phyloP scores from a whole-genome alignment of 53 echinoderm and acorn worm species.

The Zoroaster sp. region DNA sequence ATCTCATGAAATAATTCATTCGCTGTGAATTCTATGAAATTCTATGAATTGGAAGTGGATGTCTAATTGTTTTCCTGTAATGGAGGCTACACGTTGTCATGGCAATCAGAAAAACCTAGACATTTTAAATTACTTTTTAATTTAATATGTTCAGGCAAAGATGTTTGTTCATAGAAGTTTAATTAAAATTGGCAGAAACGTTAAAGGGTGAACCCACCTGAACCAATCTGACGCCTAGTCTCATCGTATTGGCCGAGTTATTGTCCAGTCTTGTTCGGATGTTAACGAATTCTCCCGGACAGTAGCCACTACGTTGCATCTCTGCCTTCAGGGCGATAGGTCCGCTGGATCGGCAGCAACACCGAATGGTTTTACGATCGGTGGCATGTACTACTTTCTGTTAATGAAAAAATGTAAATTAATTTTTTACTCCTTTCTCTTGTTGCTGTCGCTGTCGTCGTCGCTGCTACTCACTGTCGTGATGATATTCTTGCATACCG shows the following conservation, averaged over 20 bases:
- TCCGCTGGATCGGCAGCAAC: conserved; percentile 87
- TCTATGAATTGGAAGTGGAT: not conserved
- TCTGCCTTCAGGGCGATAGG: conserved; percentile 96
- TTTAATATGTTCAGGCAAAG: too few species aligned
- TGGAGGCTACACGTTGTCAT: not conserved
- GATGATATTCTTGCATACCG: too few species aligned
- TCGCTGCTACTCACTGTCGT: too few species aligned
- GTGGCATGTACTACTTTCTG: conserved; percentile 88
- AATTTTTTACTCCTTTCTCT: too few species aligned
- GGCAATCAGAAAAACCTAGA: not conserved
- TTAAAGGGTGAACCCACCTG: conserved; percentile 60
- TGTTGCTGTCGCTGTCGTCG: too few species aligned
- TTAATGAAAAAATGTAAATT: not conserved
- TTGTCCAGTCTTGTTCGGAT: conserved; percentile 92
- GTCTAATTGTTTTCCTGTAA: not conserved
- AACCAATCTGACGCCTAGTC: conserved; percentile 81
- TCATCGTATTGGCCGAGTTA: conserved; percentile 95
- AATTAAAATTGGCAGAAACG: too few species aligned
- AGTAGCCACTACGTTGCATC: conserved; percentile 91
- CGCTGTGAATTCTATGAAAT: not conserved
- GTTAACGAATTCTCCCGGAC: conserved; percentile 95
- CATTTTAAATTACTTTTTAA: too few species aligned
- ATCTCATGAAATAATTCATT: not conserved
- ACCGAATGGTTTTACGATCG: conserved; percentile 85
- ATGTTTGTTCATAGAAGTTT: too few species aligned